Conservation (phyloP, 2,797 vertebrate species). For the Gallinago solitaria region DNA sequence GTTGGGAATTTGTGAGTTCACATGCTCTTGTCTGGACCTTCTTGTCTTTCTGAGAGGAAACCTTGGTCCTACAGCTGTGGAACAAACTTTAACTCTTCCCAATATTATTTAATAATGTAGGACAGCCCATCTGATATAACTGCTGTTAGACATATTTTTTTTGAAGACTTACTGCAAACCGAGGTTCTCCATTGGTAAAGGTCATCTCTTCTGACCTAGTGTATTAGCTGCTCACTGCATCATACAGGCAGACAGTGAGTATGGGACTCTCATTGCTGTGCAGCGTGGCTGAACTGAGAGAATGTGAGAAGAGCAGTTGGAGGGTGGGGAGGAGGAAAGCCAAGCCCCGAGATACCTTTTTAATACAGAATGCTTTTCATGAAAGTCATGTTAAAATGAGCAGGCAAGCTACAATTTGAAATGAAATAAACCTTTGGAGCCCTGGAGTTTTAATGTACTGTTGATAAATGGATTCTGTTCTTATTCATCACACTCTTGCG, state of each 20-base stretch:
- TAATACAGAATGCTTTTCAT: conserved; percentile 27
- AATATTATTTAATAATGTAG: background rate
- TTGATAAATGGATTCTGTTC: conserved; percentile 64
- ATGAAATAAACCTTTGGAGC: conserved; percentile 62
- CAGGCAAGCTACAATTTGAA: conserved; percentile 51
- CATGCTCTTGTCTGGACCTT: background rate
- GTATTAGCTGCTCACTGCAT: background rate
- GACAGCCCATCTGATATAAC: background rate
- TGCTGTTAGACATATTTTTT: background rate
- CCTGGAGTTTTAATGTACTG: conserved; percentile 51
- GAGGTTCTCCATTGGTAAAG: background rate
- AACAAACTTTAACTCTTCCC: background rate
- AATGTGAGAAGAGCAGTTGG: background rate
- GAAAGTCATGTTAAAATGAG: conserved; percentile 23
- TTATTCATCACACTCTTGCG: conserved; percentile 30
- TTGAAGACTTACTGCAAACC: background rate
- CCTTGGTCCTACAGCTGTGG: background rate
- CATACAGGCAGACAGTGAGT: background rate
- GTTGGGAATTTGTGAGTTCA: background rate
- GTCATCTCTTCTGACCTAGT: background rate
- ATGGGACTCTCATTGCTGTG: background rate
- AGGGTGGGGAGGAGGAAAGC: background rate
- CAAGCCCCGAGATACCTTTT: background rate
- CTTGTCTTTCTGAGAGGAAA: background rate
- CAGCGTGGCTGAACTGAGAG: background rate